Evolutionary conservation across 2,113 vertebrate genomes (phyloP).

Genomic region (Rhombomys opimus): DNA sequence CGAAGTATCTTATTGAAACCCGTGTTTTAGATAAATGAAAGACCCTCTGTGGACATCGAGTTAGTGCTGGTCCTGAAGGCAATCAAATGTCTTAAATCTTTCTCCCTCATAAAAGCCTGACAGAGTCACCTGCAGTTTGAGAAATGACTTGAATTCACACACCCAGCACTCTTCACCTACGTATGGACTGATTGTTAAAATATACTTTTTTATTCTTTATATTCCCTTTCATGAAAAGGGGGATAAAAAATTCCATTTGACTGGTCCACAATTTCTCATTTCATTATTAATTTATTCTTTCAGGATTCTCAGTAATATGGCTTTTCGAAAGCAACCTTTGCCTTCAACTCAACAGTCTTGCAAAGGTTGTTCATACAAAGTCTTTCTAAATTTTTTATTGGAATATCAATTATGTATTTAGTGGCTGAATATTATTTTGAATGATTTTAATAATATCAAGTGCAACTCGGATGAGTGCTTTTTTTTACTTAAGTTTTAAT

Average conservation of each 20-base stretch:
- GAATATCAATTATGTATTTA: not conserved
- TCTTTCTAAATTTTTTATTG: not conserved
- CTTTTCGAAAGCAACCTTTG: slow-evolving; percentile 9
- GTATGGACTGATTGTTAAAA: not conserved
- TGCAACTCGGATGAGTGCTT: rapidly evolving
- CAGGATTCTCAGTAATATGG: not conserved
- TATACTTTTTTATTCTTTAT: not conserved
- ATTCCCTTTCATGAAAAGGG: not conserved
- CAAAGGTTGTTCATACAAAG: not conserved
- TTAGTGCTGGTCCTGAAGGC: not conserved
- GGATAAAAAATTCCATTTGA: not conserved
- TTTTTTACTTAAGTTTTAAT: slow-evolving; percentile 10
- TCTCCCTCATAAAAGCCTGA: not conserved
- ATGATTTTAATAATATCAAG: not conserved
- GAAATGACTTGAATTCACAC: not conserved
- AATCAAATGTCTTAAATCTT: slow-evolving; percentile 15
- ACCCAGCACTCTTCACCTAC: not conserved
- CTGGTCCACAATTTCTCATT: slow-evolving; percentile 52
- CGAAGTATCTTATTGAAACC: not conserved
- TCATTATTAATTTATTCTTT: slow-evolving; percentile 50
- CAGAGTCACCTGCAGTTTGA: slow-evolving; percentile 14
- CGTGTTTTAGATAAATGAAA: not conserved
- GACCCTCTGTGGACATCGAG: not conserved
- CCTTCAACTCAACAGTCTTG: slow-evolving; percentile 40
- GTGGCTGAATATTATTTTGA: slow-evolving; percentile 35